Base-by-base conservation (phyloP, 2,888 invertebrate genomes). In the Tholera decimalis region DNA sequence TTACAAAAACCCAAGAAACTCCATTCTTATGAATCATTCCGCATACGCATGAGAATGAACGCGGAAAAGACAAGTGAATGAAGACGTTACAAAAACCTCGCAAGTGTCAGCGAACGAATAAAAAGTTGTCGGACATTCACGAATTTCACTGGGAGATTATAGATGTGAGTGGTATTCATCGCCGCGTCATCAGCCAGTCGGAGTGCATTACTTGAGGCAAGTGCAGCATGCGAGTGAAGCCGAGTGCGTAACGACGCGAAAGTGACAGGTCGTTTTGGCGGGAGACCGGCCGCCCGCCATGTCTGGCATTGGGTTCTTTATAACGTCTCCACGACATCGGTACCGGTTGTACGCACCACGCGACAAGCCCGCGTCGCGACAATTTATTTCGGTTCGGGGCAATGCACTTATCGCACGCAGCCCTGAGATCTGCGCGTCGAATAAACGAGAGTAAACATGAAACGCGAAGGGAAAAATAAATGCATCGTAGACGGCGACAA, bases 341-440 rank as follows among this genome's bases (percentile, higher is more conserved):
- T 90, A 91, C 91, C 92, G 92, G 92, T 93, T 92, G 93, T 93
- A 94, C 93, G 89, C 93, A 91, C 88, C 87, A 88, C 90, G 87
- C 89, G 87, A 87, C 85, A 72, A 79, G 85, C 85, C 86, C 87
- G 89, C 89, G 91, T 88, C 92, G 93, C 93, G 94, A 93, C 94
- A 94, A 93, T 94, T 95, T 95, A 95, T 95, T 95, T 95, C 89
- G 93, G 95, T 94, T 86, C 93, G 92, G 94, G 94, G 94, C 94
- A 95, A 93, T 94, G 95, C 94, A 95, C 95, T 94, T 90, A 88
- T 84, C 79, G 87, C 90, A 89, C 88, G 90, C 91, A 93, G 93
- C 92, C 92, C 92, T 92, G 92, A 92, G 91, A 90, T 89, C 90
- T 87, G 88, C 87, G 87, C 87, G 88, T 84, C 86, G 88, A 89